Percentiles rank a stretch among this genome's conserved stretches.
phyloP scores from a whole-genome alignment of 2,113 vertebrate genomes.

The Felis chaus region DNA sequence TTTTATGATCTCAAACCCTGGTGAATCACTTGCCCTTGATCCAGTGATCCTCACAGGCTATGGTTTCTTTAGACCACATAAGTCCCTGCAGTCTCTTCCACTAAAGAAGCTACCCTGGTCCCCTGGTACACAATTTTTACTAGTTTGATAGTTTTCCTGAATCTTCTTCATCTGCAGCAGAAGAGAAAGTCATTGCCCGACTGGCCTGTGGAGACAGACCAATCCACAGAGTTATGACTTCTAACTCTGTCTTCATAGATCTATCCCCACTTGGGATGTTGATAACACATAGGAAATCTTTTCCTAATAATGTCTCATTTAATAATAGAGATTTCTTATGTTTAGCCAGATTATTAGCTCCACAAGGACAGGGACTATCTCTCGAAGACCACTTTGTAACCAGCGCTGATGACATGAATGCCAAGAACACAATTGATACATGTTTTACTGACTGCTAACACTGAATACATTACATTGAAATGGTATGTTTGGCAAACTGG shows the following conservation, averaged over 20 bases:
- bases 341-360: neutral
- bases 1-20: neutral
- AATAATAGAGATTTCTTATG: neutral
- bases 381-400: neutral
- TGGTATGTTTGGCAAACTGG: neutral
- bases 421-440: neutral
- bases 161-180: neutral
- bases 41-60: neutral
- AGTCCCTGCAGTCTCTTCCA: neutral
- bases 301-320: neutral
- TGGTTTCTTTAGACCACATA: neutral
- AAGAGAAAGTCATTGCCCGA: neutral
- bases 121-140: neutral
- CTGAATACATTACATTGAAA: neutral
- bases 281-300: neutral
- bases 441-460: neutral
- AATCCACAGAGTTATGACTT: neutral
- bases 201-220: neutral
- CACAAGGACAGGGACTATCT: neutral
- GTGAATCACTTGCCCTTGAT: neutral
- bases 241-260: neutral
- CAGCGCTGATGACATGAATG: neutral
- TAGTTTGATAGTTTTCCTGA: neutral
- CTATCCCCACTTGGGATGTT: neutral
- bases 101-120: neutral